Evolutionary conservation across 2,113 vertebrate species (phyloP).

Genomic region (Oostethus manadensis): DNA sequence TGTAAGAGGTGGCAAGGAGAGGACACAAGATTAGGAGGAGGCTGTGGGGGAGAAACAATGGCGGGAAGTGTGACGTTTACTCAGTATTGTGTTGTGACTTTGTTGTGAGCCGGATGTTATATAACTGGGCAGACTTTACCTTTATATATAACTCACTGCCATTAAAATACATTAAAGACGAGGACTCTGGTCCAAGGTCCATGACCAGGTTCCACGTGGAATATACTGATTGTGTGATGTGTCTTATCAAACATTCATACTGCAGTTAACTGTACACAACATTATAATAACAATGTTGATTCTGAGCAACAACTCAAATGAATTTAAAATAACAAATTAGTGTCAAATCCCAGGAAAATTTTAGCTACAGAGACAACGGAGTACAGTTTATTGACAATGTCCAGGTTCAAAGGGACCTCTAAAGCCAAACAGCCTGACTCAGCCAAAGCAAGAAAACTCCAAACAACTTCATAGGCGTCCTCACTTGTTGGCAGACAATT

Average conservation of each 20-base stretch:
- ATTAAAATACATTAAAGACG: constrained; percentile 12
- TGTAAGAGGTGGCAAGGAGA: neutral
- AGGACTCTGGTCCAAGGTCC: neutral
- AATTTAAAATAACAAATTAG: too few species aligned
- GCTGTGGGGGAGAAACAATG: neutral
- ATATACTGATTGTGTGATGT: neutral
- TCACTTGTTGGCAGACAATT: neutral
- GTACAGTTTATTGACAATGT: too few species aligned
- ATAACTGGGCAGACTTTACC: constrained; percentile 39
- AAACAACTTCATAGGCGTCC: neutral
- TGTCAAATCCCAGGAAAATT: neutral
- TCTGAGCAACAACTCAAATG: neutral
- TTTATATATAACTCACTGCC: constrained; percentile 17
- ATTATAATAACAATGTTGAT: too few species aligned
- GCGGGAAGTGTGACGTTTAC: neutral
- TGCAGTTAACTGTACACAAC: neutral
- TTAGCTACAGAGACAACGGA: neutral
- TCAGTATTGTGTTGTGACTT: neutral
- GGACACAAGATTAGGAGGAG: neutral
- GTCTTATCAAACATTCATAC: neutral
- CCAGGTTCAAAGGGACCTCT: neutral
- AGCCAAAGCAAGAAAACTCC: too few species aligned
- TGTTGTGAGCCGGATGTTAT: constrained; percentile 43
- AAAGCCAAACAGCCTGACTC: neutral
- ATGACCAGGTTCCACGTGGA: neutral